These are phyloP conservation scores for Antheraea pernyi DNA, from an alignment of 1,140 invertebrate species.

Conservation along the genomic window DNA sequence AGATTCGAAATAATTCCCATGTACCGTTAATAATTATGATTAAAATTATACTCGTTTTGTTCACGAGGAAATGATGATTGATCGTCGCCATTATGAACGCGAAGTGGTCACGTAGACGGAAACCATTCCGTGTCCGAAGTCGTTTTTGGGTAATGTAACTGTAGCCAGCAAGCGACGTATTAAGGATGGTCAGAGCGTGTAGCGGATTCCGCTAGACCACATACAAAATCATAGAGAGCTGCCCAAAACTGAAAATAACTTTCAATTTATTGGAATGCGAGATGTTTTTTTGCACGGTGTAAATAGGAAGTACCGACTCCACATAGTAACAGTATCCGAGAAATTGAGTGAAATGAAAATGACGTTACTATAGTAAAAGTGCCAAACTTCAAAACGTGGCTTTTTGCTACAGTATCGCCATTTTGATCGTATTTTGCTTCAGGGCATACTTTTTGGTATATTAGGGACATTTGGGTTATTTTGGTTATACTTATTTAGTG, in stretches of 20 bases:
- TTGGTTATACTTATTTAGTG: no score
- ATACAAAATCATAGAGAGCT: neutral
- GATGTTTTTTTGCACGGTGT: no score
- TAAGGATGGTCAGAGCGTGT: neutral
- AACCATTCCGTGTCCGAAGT: constrained; percentile 12
- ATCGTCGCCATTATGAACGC: constrained; percentile 35
- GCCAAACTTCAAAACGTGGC: no score
- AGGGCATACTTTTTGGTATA: no score
- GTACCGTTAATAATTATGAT: constrained; percentile 10
- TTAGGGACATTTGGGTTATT: no score
- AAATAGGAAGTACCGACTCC: no score
- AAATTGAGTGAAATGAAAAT: no score
- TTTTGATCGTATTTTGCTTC: no score
- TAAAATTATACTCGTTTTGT: constrained; percentile 5
- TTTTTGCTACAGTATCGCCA: no score
- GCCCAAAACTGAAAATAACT: neutral
- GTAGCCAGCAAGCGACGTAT: neutral
- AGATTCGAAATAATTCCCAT: constrained; percentile 1
- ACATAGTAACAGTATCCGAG: no score
- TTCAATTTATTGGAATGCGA: neutral
- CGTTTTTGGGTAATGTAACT: constrained; percentile 13
- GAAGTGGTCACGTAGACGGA: constrained; percentile 28
- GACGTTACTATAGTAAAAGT: no score
- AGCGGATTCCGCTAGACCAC: neutral
- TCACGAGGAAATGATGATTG: constrained; percentile 39